phyloP scores from a whole-genome alignment of 2,797 vertebrate species.

The Iguana delicatissima region DNA sequence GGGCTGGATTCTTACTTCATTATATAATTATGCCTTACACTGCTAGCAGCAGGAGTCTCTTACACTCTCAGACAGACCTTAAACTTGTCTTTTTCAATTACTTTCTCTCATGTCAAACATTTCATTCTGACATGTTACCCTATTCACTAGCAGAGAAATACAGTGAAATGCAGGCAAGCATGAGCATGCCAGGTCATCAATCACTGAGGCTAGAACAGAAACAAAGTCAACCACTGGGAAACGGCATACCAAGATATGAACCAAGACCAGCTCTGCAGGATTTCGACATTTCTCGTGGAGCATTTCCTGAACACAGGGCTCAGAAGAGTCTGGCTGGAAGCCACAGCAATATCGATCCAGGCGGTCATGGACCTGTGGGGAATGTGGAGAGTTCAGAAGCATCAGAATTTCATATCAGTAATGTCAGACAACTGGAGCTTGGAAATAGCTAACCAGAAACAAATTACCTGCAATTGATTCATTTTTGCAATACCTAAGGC shows the following conservation, averaged over 20 bases:
- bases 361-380: conserved; percentile 90
- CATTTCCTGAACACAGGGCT: conserved; percentile 90
- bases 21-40: background rate
- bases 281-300: conserved; percentile 88
- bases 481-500: background rate
- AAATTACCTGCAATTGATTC: background rate
- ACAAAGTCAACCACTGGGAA: background rate
- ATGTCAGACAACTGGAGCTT: background rate
- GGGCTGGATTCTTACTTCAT: background rate
- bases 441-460: background rate
- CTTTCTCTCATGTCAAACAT: conserved; percentile 6
- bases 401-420: accelerated
- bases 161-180: background rate
- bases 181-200: background rate
- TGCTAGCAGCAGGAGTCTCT: background rate
- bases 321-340: conserved; percentile 87
- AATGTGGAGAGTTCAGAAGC: background rate
- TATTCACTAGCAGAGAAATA: background rate
- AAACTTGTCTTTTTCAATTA: background rate
- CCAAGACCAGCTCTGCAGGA: conserved; percentile 85
- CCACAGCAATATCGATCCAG: conserved; percentile 95
- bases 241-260: conserved; percentile 91
- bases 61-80: background rate
- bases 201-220: background rate
- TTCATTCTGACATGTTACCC: conserved; percentile 1